Conservation (phyloP, 2,797 vertebrate genomes). For the Poecilia gillii region DNA sequence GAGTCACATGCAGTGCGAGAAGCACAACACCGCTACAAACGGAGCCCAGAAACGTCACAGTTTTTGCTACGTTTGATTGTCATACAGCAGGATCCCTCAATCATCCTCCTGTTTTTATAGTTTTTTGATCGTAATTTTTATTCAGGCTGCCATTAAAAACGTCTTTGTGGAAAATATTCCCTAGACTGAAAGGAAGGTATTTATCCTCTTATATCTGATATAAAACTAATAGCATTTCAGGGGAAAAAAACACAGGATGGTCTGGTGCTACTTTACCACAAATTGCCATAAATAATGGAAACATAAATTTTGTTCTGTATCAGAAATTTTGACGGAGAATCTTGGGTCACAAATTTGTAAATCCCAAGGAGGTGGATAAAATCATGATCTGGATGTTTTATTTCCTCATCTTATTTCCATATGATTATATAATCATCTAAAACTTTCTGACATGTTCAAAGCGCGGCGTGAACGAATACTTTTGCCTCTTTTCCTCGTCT, state of each 20-base stretch:
- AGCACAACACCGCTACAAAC: background rate
- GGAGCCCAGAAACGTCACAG: background rate
- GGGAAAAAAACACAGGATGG: background rate
- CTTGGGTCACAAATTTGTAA: background rate
- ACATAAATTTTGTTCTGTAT: background rate
- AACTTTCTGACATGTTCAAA: background rate
- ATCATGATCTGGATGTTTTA: background rate
- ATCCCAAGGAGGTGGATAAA: background rate
- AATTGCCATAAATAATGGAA: background rate
- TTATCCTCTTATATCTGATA: background rate
- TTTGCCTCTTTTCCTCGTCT: background rate
- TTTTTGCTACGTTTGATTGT: background rate
- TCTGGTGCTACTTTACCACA: background rate
- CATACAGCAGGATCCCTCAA: background rate
- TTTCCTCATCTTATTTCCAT: background rate
- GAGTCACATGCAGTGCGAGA: no score
- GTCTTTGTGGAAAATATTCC: no score
- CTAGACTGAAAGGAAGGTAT: background rate
- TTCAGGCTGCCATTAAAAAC: background rate
- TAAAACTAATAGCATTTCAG: background rate
- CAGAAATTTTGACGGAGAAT: background rate
- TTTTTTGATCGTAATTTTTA: background rate
- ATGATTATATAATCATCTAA: background rate
- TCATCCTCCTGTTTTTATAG: background rate
- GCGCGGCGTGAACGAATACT: background rate